Evolutionary conservation across 1,140 invertebrate species (phyloP).

Genomic region (Hermatobates lingyangjiaoensis): DNA sequence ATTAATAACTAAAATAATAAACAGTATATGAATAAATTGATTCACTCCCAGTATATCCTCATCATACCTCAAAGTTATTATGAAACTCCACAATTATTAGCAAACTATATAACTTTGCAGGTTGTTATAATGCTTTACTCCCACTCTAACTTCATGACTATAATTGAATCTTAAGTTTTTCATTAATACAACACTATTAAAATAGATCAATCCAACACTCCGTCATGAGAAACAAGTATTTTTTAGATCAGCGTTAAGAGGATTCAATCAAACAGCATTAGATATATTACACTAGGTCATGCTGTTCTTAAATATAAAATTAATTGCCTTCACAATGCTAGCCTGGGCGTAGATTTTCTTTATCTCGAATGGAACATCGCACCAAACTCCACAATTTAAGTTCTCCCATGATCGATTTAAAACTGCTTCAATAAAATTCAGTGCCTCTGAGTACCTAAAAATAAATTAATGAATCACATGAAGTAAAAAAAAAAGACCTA

Average conservation of each 20-base stretch:
- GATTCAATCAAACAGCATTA: not conserved
- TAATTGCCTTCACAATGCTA: constrained; percentile 35
- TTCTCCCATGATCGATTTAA: constrained; percentile 58
- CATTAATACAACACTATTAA: not conserved
- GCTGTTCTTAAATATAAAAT: not conserved
- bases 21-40: too few relatives aligned
- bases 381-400: constrained; percentile 72
- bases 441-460: constrained; percentile 2
- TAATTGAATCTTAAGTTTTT: not conserved
- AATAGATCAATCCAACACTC: not conserved
- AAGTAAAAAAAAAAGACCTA: constrained; percentile 2
- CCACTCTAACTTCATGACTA: not conserved
- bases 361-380: constrained; percentile 39
- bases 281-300: not conserved
- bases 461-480: not conserved
- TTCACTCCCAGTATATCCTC: too few relatives aligned
- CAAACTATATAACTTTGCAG: too few relatives aligned
- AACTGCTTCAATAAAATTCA: constrained; percentile 26
- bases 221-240: not conserved
- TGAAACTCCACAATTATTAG: too few relatives aligned
- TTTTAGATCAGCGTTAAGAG: not conserved
- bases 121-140: too few relatives aligned
- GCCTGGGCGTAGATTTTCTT: constrained; percentile 41
- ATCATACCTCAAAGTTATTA: too few relatives aligned
- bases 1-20: too few relatives aligned